These are phyloP conservation scores for Nephrocerus scutellatus DNA, from an alignment of 2,888 invertebrate genomes.

Conservation along the genomic window DNA sequence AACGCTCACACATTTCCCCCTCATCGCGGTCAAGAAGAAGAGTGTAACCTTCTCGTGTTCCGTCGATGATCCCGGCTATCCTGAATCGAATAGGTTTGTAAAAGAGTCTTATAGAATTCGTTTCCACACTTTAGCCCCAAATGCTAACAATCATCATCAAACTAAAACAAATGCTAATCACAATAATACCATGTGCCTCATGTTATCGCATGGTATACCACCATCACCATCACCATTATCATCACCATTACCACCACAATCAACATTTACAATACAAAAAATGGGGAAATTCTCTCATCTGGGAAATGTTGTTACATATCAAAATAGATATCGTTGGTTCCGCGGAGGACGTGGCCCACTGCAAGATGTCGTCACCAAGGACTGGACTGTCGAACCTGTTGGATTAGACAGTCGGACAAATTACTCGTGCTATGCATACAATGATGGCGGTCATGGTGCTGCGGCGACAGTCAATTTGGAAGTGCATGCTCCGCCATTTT, in stretches of 20 bases:
- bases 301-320: slow-evolving; percentile 39
- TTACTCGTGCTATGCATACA: slow-evolving; percentile 82
- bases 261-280: slow-evolving; percentile 23
- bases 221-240: slow-evolving; percentile 12
- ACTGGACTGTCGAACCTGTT: slow-evolving; percentile 76
- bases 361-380: slow-evolving; percentile 66
- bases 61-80: slow-evolving; percentile 76
- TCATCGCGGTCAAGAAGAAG: slow-evolving; percentile 73
- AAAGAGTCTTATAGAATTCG: slow-evolving; percentile 20
- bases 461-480: slow-evolving; percentile 62
- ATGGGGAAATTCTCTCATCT: slow-evolving; percentile 41
- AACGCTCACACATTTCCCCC: slow-evolving; percentile 64
- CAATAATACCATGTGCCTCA: slow-evolving; percentile 15
- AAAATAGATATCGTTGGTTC: slow-evolving; percentile 66
- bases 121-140: slow-evolving; percentile 22
- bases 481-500: slow-evolving; percentile 76
- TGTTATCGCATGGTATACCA: slow-evolving; percentile 8
- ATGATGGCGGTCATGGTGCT: slow-evolving; percentile 74
- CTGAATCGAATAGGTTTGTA: slow-evolving; percentile 52
- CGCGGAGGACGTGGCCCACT: slow-evolving; percentile 65
- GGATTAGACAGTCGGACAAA: slow-evolving; percentile 79
- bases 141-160: slow-evolving; percentile 15
- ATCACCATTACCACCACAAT: slow-evolving; percentile 12
- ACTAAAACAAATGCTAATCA: too few species aligned
- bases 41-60: slow-evolving; percentile 76